phyloP scores from a whole-genome alignment of 2,113 vertebrate genomes.

The Malurus melanocephalus region DNA sequence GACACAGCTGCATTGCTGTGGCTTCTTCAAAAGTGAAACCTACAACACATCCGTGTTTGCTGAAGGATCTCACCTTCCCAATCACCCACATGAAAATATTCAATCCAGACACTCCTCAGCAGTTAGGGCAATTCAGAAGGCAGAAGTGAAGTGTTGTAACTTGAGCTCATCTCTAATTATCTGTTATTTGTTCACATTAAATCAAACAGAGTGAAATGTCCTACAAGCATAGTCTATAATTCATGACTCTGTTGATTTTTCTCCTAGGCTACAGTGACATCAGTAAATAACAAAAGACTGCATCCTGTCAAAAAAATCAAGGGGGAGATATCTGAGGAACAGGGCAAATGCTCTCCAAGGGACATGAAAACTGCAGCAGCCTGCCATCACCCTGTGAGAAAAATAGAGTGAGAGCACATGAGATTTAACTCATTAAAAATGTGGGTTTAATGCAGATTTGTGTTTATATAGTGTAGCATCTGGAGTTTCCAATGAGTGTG shows the following conservation, averaged over 20 bases:
- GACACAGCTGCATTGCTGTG: background rate
- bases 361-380: background rate
- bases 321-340: slow-evolving; percentile 3
- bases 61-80: background rate
- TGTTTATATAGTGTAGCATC: slow-evolving; percentile 25
- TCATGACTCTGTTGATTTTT: slow-evolving; percentile 44
- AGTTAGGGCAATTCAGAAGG: background rate
- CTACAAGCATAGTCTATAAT: slow-evolving; percentile 18
- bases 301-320: slow-evolving; percentile 25
- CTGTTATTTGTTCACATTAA: slow-evolving; percentile 22
- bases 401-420: slow-evolving; percentile 4
- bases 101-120: background rate
- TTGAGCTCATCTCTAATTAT: slow-evolving; percentile 14
- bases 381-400: slow-evolving; percentile 16
- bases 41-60: background rate
- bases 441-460: slow-evolving; percentile 7
- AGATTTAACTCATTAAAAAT: slow-evolving; percentile 28
- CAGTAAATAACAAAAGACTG: slow-evolving; percentile 49
- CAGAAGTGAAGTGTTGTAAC: background rate
- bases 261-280: slow-evolving; percentile 59
- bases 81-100: background rate
- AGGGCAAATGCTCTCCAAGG: background rate
- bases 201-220: background rate
- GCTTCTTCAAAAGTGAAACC: background rate
- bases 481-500: slow-evolving; percentile 24